Base-by-base conservation (phyloP, 2,113 vertebrate species). In the Puma concolor region DNA sequence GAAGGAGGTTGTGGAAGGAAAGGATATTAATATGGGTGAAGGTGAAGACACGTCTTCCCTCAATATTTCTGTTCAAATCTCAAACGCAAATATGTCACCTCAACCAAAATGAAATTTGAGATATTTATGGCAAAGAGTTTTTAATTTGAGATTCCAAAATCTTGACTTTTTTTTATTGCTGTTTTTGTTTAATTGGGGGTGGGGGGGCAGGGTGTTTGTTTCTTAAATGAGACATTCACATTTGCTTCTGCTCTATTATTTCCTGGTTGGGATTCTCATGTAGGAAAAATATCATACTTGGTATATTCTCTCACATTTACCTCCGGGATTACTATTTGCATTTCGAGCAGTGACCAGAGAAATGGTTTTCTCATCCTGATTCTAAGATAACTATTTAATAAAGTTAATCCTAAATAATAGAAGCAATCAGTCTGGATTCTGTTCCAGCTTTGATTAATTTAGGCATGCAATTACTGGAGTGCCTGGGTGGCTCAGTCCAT, bases 371-470 rank as follows among this genome's bases (percentile, higher is more conserved):
- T 74, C 66, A 7, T 87, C 52, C 54, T 83, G 12, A 38, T 74
- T 92, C 67, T 92, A 95, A 71, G 36, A 80, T n/a, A 23, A 79
- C 52, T 33, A 33, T 83, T 95, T 92, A 63, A 54, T 4, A 89
- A 60, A 80, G 48, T 93, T 77, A 71, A 86, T 87, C 6, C 23
- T 63, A 93, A 66, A 72, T 86, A 84, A 36, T 13, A 48, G 10
- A 69, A 21, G 80, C 11, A 90, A 36, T 44, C 23, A 72, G 23
- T 81, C 41, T 90, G 57, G 63, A 64, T 92, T 91, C 94, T 88
- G 19, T 91, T 76, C 33, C 77, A 84, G 17, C 4, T 87, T 90
- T 60, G 41, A 85, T 63, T 94, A 77, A 52, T 54, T 89, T 82
- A 33, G 67, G 57, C 86, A 94, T 41, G 38, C 31, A 71, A 79